Evolutionary conservation across 2,113 vertebrate genomes (phyloP), one percentile per base, ranked within the genome.

Genomic region (Arizona elegans): DNA sequence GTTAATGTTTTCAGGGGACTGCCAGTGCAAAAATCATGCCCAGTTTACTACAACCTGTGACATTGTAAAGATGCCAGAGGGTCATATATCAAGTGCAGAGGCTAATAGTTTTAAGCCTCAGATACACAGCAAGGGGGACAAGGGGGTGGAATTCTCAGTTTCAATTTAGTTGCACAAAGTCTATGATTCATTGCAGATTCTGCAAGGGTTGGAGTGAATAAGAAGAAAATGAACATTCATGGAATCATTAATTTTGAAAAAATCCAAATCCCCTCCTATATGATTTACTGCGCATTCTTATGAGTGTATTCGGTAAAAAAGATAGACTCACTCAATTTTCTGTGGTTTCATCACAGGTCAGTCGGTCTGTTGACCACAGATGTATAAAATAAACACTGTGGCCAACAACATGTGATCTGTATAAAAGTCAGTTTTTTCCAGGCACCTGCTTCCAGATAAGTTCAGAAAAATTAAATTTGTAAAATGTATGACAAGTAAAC

Each of bases 41-140:
- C 96, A 95, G 96, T 86, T 89, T 94, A 88, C 94, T 95, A 95
- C 88, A 93, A 94, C 91, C 87, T 92, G 95, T 94, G 95, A 96
- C 95, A 92, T 92, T 94, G 70, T 90, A 92, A 94, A 93, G 93
- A 90, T 55, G 94, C 87, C 24, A 0, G 93, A 86, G 95, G 93
- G 96, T 97, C 97, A 95, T 95, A 93, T 94, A 95, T 96, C 93
- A 94, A 88, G 91, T 92, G 95, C 93, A 95, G 95, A 93, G 95
- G 92, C 59, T 93, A 92, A 87, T 93, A 95, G 95, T 11, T 85
- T 94, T 2, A 88, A 96, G 91, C 21, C 93, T 89, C 90, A 93
- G 62, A 88, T 91, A 26, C 19, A 19, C 23, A 53, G 23, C n/a
- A 96, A 96, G 91, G 8, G 91, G 87, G 90, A 93, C 5, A 11